Evolutionary conservation across 2,888 invertebrate genomes (phyloP).

Genomic region (Drosophila melanosoma): DNA sequence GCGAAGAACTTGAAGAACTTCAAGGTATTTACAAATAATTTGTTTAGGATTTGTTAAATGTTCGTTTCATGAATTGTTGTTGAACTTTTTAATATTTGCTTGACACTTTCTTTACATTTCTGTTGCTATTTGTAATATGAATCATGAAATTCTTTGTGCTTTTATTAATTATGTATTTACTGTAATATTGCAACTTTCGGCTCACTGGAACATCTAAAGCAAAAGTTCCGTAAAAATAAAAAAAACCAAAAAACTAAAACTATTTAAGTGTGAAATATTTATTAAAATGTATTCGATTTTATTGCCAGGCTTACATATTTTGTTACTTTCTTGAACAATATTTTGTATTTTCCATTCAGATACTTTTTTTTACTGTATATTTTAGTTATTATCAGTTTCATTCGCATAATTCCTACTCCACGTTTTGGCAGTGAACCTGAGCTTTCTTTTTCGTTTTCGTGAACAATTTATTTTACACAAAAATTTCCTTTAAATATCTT

Average conservation of each 20-base stretch:
- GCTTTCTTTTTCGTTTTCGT: conserved; percentile 77
- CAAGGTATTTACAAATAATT: conserved; percentile 71
- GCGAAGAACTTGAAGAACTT: conserved; percentile 62
- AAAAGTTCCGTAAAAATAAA: conserved; percentile 24
- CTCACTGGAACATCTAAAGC: conserved; percentile 34
- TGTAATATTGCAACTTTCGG: conserved; percentile 63
- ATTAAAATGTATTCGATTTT: conserved; percentile 22
- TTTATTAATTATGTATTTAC: conserved; percentile 36
- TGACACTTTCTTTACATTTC: conserved; percentile 51
- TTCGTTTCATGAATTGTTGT: conserved; percentile 5
- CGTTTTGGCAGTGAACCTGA: conserved; percentile 84
- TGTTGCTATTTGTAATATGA: conserved; percentile 25
- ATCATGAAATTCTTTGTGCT: conserved; percentile 50
- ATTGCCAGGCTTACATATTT: conserved; percentile 32
- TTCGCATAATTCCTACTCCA: conserved; percentile 72
- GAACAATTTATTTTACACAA: conserved; percentile 71
- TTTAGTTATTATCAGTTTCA: conserved; percentile 39
- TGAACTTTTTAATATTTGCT: conserved; percentile 16
- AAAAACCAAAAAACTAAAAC: conserved; percentile 30
- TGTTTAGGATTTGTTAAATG: conserved; percentile 27
- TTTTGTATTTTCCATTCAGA: conserved; percentile 29
- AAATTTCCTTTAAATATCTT: conserved; percentile 49
- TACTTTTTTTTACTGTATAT: conserved; percentile 38
- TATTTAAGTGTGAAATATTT: conserved; percentile 17
- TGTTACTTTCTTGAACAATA: conserved; percentile 22